Conservation (phyloP, 2,888 invertebrate species). For the Drosophila vallismaia region DNA sequence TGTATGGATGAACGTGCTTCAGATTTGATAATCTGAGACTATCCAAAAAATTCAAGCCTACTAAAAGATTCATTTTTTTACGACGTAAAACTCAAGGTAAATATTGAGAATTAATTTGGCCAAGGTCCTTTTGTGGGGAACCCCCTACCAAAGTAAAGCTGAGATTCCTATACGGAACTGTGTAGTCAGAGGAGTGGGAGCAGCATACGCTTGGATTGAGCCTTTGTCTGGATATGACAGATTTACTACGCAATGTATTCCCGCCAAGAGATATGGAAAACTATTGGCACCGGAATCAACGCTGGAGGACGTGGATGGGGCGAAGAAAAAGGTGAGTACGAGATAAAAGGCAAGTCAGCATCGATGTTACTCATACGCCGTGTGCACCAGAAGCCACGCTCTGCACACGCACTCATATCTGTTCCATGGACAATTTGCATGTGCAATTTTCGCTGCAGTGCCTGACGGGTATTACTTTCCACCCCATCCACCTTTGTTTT, state of each 20-base stretch:
- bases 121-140: neutral
- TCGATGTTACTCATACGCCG: constrained; percentile 57
- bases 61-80: too few relatives aligned
- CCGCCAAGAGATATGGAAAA: constrained; percentile 76
- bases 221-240: constrained; percentile 75
- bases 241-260: constrained; percentile 74
- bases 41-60: too few relatives aligned
- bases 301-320: constrained; percentile 41
- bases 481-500: neutral
- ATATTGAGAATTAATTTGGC: constrained; percentile 13
- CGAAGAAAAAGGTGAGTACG: constrained; percentile 58
- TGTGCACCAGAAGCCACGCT: constrained; percentile 21
- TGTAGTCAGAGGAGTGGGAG: constrained; percentile 37
- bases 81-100: neutral
- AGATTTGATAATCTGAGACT: too few relatives aligned
- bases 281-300: constrained; percentile 73
- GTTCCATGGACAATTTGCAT: constrained; percentile 61
- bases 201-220: constrained; percentile 58
- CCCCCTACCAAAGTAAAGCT: neutral
- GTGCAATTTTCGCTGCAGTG: constrained; percentile 45
- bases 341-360: constrained; percentile 43
- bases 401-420: constrained; percentile 19
- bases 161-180: constrained; percentile 4
- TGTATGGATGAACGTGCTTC: too few relatives aligned
- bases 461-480: constrained; percentile 17